phyloP scores from a whole-genome alignment of 2,888 invertebrate genomes.

The Sepioteuthis lessoniana region DNA sequence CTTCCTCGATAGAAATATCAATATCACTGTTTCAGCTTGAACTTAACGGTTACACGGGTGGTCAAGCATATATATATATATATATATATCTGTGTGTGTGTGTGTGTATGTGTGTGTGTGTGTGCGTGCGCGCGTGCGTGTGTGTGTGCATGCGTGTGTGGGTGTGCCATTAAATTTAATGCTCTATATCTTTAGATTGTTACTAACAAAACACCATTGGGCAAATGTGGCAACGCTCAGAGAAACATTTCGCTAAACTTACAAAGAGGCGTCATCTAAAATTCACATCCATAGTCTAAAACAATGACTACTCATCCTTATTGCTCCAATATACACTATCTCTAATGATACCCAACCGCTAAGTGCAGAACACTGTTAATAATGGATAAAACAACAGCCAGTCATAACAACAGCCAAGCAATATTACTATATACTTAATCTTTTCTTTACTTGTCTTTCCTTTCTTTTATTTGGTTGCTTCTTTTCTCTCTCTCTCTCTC shows the following conservation, averaged over 20 bases:
- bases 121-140: too few species aligned
- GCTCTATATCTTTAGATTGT: neutral
- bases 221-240: neutral
- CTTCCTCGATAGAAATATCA: too few species aligned
- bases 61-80: neutral
- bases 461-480: neutral
- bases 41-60: neutral
- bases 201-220: neutral
- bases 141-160: neutral
- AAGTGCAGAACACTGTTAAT: conserved; percentile 33
- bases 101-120: too few species aligned
- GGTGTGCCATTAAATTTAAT: neutral
- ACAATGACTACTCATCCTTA: neutral
- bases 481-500: neutral
- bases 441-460: neutral
- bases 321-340: neutral
- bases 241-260: neutral
- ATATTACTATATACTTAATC: neutral
- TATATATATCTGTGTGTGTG: neutral
- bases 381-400: conserved; percentile 17
- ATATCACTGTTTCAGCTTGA: too few species aligned
- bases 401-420: neutral
- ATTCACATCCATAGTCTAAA: neutral
- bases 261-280: neutral
- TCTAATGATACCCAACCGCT: neutral